phyloP scores from a whole-genome alignment of 2,113 vertebrate species.

The Eubucco bourcierii region DNA sequence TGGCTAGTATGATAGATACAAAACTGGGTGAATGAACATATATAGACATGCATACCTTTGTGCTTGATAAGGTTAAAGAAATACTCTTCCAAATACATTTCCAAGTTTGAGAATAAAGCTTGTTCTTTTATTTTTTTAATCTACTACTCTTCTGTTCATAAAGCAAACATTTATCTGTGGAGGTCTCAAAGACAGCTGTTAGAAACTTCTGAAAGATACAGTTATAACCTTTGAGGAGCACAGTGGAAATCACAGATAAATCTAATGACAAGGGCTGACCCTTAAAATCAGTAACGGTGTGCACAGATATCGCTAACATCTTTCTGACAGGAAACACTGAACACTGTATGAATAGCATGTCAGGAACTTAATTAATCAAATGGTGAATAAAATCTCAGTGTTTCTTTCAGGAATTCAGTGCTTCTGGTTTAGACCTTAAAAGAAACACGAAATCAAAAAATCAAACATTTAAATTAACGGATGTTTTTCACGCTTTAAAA shows the following conservation, averaged over 20 bases:
- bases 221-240: neutral
- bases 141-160: neutral
- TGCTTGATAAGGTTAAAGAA: neutral
- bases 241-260: neutral
- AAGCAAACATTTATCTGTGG: neutral
- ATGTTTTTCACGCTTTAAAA: neutral
- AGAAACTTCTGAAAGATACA: neutral
- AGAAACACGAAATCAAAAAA: neutral
- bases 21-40: neutral
- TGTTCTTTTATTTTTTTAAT: too few relatives aligned
- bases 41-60: accelerated
- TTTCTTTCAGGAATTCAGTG: neutral
- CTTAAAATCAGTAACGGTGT: neutral
- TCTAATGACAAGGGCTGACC: neutral
- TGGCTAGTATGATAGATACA: neutral
- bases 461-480: neutral
- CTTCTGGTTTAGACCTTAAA: neutral
- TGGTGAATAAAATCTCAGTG: neutral
- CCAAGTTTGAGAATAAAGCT: neutral
- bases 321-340: neutral
- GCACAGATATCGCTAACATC: neutral
- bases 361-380: neutral
- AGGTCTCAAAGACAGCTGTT: neutral
- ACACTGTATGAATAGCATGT: neutral
- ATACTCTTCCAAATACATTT: neutral